A percentile compares a stretch with the other conserved stretches of the same genome.
Conservation (phyloP, 1,140 invertebrate species). For the Papilio polytes region DNA sequence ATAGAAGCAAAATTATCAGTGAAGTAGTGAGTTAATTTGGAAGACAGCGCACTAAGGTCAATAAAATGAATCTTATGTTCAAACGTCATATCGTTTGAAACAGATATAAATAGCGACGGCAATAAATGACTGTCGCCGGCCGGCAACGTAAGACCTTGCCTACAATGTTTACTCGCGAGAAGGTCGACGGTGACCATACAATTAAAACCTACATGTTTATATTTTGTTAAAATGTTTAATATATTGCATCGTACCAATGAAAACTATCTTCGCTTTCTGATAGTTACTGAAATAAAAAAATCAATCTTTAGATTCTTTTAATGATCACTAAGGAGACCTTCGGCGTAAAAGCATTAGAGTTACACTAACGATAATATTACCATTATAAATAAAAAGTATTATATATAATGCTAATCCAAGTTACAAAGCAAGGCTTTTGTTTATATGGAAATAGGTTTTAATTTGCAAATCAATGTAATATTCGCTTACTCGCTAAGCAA, state of each 20-base stretch:
- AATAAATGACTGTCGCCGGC: constrained; percentile 34
- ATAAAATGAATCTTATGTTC: not conserved
- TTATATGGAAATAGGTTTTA: not conserved
- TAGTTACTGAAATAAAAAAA: too few species aligned
- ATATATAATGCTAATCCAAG: too few species aligned
- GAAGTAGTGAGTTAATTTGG: not conserved
- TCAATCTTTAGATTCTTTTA: too few species aligned
- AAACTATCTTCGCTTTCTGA: too few species aligned
- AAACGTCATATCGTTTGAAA: not conserved
- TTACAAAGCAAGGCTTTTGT: not conserved
- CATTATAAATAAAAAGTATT: too few species aligned
- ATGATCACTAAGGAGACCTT: too few species aligned
- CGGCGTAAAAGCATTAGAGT: too few species aligned
- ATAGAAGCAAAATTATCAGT: not conserved
- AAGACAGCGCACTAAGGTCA: not conserved
- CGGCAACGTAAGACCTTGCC: constrained; percentile 39
- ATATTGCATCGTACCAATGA: not conserved
- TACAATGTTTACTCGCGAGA: constrained; percentile 33
- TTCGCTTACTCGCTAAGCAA: not conserved
- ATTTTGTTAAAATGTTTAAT: not conserved
- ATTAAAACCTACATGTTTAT: constrained; percentile 8
- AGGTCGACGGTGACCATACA: constrained; percentile 33
- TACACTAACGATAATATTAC: too few species aligned
- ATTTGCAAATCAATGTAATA: constrained; percentile 14
- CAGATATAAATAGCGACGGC: constrained; percentile 14